Evolutionary conservation across 2,797 vertebrate genomes (phyloP).

Genomic region (Euthynnus affinis): DNA sequence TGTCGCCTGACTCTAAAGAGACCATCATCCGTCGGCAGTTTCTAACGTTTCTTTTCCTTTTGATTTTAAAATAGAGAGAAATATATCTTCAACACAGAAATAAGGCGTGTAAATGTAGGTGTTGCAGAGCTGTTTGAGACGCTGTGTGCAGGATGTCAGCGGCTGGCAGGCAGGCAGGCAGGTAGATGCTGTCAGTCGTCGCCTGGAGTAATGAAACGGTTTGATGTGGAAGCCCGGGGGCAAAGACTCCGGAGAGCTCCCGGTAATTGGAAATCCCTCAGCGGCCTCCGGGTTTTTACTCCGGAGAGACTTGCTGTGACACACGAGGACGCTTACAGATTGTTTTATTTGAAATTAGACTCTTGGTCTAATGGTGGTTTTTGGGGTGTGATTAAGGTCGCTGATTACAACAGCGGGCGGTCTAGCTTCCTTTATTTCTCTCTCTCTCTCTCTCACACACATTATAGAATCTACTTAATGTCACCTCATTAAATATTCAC

Average conservation of each 20-base stretch:
- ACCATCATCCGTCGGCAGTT: too few species aligned
- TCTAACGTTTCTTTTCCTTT: too few species aligned
- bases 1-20: too few species aligned
- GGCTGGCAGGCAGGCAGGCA: too few species aligned
- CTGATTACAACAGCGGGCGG: conserved; percentile 60
- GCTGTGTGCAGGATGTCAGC: conserved; percentile 15
- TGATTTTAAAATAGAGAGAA: not conserved
- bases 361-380: too few species aligned
- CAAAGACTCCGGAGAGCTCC: conserved; percentile 48
- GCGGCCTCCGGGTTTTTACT: conserved; percentile 31
- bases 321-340: not conserved
- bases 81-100: not conserved
- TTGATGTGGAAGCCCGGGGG: conserved; percentile 53
- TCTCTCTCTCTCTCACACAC: conserved; percentile 13
- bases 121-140: not conserved
- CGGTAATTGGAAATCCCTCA: conserved; percentile 64
- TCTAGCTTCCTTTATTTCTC: too few species aligned
- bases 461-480: conserved; percentile 51
- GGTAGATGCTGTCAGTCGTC: conserved; percentile 57
- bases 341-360: not conserved
- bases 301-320: not conserved
- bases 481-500: conserved; percentile 23
- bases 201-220: conserved; percentile 51
- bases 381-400: conserved; percentile 47
- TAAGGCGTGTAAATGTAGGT: not conserved